Base-by-base conservation (phyloP, 1,140 invertebrate species). In the Cyclina sinensis region DNA sequence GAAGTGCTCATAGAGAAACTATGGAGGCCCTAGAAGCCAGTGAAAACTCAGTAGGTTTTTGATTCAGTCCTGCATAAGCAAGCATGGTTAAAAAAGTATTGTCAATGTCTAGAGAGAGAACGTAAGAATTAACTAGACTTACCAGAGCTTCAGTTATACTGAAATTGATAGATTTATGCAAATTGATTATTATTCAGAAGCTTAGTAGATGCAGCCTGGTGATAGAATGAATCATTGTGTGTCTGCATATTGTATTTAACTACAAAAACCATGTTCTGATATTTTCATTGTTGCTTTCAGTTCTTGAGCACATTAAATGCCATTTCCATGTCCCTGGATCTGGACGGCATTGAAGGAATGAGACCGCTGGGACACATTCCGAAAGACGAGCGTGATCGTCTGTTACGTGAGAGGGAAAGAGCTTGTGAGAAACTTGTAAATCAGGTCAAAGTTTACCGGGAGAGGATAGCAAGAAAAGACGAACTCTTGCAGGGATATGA, bases 401-500 rank as follows among this genome's bases (percentile, higher is more conserved):
- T 95, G 24, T 43, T 91, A 16, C 74, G 87, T 5, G 92, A 93
- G 62, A 82, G 95, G 37, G 94, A 95, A 76, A 76, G 80, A 16
- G 76, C 91, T 1, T 92, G 91, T 84, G 92, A 94, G 78, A 57
- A 91, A 14, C 73, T 95, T 57, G 88, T 92, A 11, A 91, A 89
- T 46, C 88, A 91, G 35, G 92, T 95, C 46, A 91, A 93, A 84
- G 80, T 92, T 14, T 82, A 95, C 74, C 91, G 91, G 70, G 95
- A 95, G 59, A 90, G 92, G 78, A 92, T 95, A n/a, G 59, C 83
- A n/a, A 88, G 95, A 59, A 96, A 95, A 80, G 95, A 95, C 80
- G 93, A 95, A 37, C 82, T 96, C 12, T 79, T 96, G 18, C 92
- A 94, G 59, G 94, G 93, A 30, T 96, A 95, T 90, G 95, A 95